Evolutionary conservation across 2,888 invertebrate species (phyloP).

Genomic region (Byasa hedistus): DNA sequence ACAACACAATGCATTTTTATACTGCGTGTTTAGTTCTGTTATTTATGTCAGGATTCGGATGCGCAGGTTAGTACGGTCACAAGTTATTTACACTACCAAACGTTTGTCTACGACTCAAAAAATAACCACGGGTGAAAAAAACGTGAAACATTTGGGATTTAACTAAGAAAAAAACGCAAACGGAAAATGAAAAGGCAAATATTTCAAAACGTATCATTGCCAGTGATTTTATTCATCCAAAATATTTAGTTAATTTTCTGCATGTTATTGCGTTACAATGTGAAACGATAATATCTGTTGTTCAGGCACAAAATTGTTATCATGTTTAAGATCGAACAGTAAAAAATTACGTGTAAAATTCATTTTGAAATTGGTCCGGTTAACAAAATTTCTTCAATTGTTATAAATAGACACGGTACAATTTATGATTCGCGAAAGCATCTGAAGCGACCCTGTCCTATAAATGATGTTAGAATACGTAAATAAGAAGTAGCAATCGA

Average conservation of each 20-base stretch:
- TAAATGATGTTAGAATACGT: neutral
- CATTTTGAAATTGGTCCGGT: neutral
- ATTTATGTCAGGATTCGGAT: constrained; percentile 1
- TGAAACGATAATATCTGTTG: neutral
- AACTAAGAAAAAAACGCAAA: neutral
- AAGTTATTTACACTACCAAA: neutral
- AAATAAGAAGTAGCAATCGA: neutral
- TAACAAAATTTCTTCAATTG: neutral
- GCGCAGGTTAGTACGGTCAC: neutral
- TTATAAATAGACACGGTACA: neutral
- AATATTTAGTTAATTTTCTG: neutral
- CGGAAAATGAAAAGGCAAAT: neutral
- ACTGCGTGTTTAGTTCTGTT: constrained; percentile 7
- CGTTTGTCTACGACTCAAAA: neutral
- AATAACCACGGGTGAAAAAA: neutral
- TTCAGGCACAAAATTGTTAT: neutral
- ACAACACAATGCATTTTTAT: constrained; percentile 2
- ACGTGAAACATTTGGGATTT: neutral
- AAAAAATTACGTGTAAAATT: neutral
- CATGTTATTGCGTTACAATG: neutral
- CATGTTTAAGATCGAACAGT: neutral
- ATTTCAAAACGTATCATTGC: no score
- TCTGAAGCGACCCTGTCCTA: neutral
- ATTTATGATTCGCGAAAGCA: neutral
- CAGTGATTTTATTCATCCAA: neutral